A percentile compares a stretch with the other conserved stretches of the same genome.
These are phyloP conservation scores for Cromileptes altivelis DNA, from an alignment of 2,113 vertebrate species.

Conservation along the genomic window DNA sequence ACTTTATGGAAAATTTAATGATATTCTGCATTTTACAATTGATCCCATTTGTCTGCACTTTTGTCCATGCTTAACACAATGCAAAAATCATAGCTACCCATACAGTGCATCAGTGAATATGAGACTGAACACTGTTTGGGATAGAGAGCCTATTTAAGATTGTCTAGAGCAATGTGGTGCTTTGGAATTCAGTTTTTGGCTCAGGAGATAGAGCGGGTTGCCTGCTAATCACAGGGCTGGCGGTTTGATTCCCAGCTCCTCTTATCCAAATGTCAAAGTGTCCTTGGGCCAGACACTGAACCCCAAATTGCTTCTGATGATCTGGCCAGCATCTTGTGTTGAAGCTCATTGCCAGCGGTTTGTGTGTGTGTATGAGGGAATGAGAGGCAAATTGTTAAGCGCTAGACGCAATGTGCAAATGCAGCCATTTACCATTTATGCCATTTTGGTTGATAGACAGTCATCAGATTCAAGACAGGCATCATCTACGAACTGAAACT, in stretches of 20 bases:
- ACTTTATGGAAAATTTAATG: too few species aligned
- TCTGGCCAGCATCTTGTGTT: background rate
- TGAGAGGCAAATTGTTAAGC: background rate
- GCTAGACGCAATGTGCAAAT: background rate
- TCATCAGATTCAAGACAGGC: background rate
- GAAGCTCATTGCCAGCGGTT: too few species aligned
- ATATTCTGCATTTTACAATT: too few species aligned
- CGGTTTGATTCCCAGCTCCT: too few species aligned
- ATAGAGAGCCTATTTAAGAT: too few species aligned
- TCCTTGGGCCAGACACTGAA: slow-evolving; percentile 2
- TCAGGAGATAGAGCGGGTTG: background rate
- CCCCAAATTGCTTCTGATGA: background rate
- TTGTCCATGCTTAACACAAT: too few species aligned
- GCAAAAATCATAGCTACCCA: too few species aligned
- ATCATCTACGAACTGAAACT: background rate
- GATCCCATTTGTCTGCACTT: too few species aligned
- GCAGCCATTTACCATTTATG: background rate
- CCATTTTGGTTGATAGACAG: background rate
- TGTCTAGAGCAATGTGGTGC: background rate
- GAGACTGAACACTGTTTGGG: background rate
- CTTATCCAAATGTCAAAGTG: background rate
- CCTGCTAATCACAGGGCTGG: background rate
- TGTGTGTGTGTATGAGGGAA: background rate
- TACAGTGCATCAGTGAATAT: background rate
- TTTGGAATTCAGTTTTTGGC: background rate